phyloP scores from a whole-genome alignment of 2,113 vertebrate genomes.

The Chunga burmeisteri region DNA sequence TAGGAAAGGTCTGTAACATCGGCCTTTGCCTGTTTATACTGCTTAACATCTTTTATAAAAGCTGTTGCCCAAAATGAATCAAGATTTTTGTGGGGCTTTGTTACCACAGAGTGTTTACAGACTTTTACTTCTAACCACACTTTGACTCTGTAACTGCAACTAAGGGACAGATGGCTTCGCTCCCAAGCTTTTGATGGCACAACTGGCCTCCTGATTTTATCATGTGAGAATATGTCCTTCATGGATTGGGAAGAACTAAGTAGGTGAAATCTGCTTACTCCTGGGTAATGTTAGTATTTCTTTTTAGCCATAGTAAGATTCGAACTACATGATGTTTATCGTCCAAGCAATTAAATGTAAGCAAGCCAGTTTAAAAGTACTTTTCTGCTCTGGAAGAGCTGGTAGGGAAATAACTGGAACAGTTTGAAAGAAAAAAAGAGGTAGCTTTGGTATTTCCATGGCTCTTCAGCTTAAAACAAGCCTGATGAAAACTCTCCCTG shows the following conservation, averaged over 20 bases:
- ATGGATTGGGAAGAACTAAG: not conserved
- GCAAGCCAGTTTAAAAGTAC: not conserved
- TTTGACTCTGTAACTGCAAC: not conserved
- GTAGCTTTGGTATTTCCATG: not conserved
- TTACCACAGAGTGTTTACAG: not conserved
- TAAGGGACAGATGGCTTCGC: not conserved
- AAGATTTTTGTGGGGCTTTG: not conserved
- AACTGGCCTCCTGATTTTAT: not conserved
- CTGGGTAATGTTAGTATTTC: not conserved
- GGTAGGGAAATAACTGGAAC: not conserved
- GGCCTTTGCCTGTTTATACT: not conserved
- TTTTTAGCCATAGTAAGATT: not conserved
- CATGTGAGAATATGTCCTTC: not conserved
- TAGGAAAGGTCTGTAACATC: not conserved
- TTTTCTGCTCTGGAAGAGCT: not conserved
- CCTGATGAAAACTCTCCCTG: not conserved
- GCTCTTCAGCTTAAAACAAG: not conserved
- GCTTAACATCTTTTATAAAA: not conserved
- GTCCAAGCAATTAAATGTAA: not conserved
- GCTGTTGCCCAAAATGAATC: not conserved
- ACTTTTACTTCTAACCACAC: not conserved
- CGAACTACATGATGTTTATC: not conserved
- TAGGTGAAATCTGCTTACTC: not conserved
- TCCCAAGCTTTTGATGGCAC: not conserved
- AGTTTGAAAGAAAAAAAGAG: not conserved